Evolutionary conservation across 2,113 vertebrate species (phyloP).

Genomic region (Bos javanicus): DNA sequence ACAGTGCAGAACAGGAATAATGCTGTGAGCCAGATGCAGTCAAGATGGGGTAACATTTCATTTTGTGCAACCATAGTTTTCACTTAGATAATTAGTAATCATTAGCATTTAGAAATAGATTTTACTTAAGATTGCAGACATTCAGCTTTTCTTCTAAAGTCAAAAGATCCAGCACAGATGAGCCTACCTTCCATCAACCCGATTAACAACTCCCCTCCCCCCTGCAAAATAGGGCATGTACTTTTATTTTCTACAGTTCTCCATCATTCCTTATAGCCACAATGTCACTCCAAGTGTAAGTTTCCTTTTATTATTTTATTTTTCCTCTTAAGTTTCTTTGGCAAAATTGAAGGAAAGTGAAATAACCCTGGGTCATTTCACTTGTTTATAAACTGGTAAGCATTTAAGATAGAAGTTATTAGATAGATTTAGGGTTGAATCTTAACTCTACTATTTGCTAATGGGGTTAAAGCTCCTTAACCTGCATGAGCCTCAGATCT

Average conservation of each 20-base stretch:
- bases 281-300: neutral
- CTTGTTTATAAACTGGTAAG: neutral
- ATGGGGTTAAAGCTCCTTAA: neutral
- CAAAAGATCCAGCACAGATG: neutral
- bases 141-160: neutral
- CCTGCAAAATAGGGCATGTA: neutral
- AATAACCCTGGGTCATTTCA: neutral
- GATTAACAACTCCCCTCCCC: neutral
- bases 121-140: neutral
- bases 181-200: neutral
- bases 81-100: neutral
- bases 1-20: neutral
- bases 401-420: neutral
- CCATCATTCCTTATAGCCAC: neutral
- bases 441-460: neutral
- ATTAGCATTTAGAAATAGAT: neutral
- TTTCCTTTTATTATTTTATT: neutral
- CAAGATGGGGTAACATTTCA: neutral
- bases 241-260: neutral
- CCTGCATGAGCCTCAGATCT: neutral
- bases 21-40: neutral
- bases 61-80: neutral
- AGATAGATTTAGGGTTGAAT: neutral
- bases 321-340: neutral
- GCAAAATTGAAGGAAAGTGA: neutral